phyloP scores from a whole-genome alignment of 2,888 invertebrate genomes.

The Nudaria mundana region DNA sequence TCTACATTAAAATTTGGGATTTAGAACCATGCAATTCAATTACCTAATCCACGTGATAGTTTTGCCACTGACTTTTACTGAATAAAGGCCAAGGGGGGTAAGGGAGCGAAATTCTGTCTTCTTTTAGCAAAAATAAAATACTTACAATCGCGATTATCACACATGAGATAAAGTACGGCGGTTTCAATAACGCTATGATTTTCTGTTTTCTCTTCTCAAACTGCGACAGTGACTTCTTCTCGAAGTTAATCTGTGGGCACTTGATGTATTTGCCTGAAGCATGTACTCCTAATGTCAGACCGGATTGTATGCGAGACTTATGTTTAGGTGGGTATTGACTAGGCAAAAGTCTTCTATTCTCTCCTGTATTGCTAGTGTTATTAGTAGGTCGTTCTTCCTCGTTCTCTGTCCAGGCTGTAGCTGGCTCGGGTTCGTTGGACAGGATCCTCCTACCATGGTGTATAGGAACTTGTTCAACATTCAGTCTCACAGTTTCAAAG shows the following conservation, averaged over 20 bases:
- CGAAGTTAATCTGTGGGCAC: conserved; percentile 33
- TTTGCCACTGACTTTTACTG: too few relatives aligned
- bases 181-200: conserved; percentile 52
- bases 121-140: conserved; percentile 15
- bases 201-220: conserved; percentile 61
- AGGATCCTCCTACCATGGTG: conserved; percentile 48
- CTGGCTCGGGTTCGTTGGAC: conserved; percentile 43
- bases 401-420: conserved; percentile 59
- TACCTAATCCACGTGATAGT: too few relatives aligned
- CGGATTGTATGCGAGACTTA: conserved; percentile 52
- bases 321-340: conserved; percentile 26
- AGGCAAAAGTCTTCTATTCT: conserved; percentile 53
- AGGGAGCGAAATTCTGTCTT: too few relatives aligned
- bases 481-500: conserved; percentile 50
- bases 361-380: conserved; percentile 48
- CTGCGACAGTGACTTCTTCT: conserved; percentile 45
- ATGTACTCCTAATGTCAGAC: conserved; percentile 54
- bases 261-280: conserved; percentile 34
- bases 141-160: conserved; percentile 67
- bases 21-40: too few relatives aligned
- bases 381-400: conserved; percentile 39
- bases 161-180: conserved; percentile 67
- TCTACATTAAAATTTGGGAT: too few relatives aligned
- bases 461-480: conserved; percentile 35
- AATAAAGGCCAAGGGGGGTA: too few relatives aligned